Base-by-base conservation (phyloP, 2,113 vertebrate species). In the Tor tambroides region DNA sequence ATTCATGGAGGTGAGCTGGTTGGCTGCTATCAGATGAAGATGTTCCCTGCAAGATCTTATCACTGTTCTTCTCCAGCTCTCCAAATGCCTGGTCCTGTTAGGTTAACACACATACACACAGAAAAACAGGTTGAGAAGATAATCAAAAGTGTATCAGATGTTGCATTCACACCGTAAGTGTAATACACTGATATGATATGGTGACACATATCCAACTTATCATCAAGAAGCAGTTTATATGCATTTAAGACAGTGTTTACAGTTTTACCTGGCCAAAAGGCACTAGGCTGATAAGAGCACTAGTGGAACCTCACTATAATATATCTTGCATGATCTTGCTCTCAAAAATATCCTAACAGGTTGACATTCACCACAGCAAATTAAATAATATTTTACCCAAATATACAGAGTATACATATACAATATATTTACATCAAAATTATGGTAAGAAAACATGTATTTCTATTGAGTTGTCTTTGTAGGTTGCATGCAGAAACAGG, bases 41-140 rank as follows among this genome's bases (percentile, higher is more conserved):
- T 5, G 95, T 94, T 84, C 96, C 97, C 82, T 97, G 95, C 63
- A 97, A 95, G 89, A 98, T 94, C 89, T 99, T 99, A 90, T 99
- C 98, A 83, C 98, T 99, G 93, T 99, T 99, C 91, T 99, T 99
- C 93, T 99, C 98, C 93, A 99, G 93, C 90, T 99, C 98, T 32
- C 98, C 98, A 72, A 99, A 98, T 0, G 98, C 98, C 93, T 98
- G 98, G 90, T 99, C 98, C 98, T 99, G 90, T 74, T 23, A 17
- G 28, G 17, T 59, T 32, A 63, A 89, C 15, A 32, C 15, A 83
- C 8, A 77, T 5, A 35, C 5, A 65, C 32, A 72, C 69, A 41
- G 32, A 3, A 61, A 80, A 80, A 80, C 54, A 38, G 5, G n/a
- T 14, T 65, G 17, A 71, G 38, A 82, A 32, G 86, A 35, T 51